These are phyloP conservation scores for Mamestra configurata DNA, from an alignment of 1,140 invertebrate genomes.

Conservation along the genomic window DNA sequence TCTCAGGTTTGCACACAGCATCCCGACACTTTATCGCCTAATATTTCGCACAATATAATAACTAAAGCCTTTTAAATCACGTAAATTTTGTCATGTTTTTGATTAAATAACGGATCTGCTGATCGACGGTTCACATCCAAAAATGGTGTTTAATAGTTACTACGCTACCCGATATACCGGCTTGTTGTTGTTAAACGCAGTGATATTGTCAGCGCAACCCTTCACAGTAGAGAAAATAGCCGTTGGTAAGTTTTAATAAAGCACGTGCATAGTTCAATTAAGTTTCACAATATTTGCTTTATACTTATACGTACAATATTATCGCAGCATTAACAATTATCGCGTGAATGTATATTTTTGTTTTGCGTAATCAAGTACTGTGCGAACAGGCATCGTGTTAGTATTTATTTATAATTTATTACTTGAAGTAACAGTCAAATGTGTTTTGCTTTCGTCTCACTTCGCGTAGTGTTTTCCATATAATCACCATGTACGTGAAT, in stretches of 20 bases:
- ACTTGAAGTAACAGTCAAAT: constrained; percentile 10
- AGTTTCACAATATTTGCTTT: constrained; percentile 7
- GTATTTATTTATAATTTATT: constrained; percentile 3
- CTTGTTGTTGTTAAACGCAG: constrained; percentile 73
- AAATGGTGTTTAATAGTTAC: constrained; percentile 54
- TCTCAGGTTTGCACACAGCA: constrained; percentile 84
- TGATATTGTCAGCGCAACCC: constrained; percentile 72
- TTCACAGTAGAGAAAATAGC: constrained; percentile 80
- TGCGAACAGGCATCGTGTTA: not conserved
- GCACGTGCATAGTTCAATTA: not conserved
- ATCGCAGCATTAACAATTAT: not conserved
- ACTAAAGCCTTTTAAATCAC: constrained; percentile 15
- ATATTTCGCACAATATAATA: constrained; percentile 61
- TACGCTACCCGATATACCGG: constrained; percentile 59
- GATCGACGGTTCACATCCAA: constrained; percentile 18
- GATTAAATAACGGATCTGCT: not conserved
- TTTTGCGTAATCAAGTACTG: not conserved
- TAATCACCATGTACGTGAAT: constrained; percentile 61
- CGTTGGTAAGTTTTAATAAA: constrained; percentile 72
- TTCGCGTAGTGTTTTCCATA: constrained; percentile 58
- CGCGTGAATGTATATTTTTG: constrained; percentile 28
- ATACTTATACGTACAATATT: not conserved
- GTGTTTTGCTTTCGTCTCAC: constrained; percentile 70
- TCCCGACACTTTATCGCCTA: constrained; percentile 66
- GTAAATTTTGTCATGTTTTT: constrained; percentile 34